These are phyloP conservation scores for Piprites chloris DNA, from an alignment of 2,113 vertebrate species.

Conservation along the genomic window DNA sequence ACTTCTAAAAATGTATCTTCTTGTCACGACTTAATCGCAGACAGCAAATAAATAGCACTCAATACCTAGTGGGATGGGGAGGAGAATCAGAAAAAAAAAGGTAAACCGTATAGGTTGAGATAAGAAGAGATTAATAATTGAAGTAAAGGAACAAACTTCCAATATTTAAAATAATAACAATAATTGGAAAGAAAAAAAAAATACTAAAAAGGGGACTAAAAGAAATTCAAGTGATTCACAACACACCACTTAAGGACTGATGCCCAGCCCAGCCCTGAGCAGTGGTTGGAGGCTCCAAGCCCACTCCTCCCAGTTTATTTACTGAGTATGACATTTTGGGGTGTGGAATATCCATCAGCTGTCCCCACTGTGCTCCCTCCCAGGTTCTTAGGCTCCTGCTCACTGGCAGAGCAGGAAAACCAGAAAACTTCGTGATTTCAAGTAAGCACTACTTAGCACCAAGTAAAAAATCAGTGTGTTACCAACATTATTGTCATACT, in stretches of 20 bases:
- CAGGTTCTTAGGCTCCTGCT: neutral
- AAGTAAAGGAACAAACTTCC: neutral
- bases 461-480: neutral
- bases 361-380: neutral
- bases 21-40: neutral
- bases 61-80: neutral
- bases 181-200: neutral
- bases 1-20: neutral
- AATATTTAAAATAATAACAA: neutral
- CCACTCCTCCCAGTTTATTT: neutral
- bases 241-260: accelerated
- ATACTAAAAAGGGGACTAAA: neutral
- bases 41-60: neutral
- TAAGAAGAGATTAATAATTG: neutral
- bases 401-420: neutral
- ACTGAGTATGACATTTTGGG: neutral
- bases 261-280: neutral
- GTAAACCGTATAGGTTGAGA: neutral
- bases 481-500: neutral
- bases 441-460: neutral
- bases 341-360: neutral
- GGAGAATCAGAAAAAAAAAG: neutral
- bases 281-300: neutral
- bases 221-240: neutral
- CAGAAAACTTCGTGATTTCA: neutral